Evolutionary conservation across 1,140 invertebrate species (phyloP), one percentile per base, ranked within the genome.

Genomic region (Fopius arisanus): DNA sequence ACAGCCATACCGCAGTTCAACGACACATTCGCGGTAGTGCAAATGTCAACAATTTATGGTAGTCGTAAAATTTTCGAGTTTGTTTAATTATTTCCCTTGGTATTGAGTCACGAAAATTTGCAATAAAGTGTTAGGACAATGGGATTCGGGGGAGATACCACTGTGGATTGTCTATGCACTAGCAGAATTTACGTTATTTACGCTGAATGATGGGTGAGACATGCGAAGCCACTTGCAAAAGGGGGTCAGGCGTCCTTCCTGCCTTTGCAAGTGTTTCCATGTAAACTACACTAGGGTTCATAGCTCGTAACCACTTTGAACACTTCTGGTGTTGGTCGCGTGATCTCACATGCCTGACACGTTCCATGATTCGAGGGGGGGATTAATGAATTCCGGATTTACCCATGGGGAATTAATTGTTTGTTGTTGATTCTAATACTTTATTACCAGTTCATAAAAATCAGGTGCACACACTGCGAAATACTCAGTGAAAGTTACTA

Each of bases 51-150:
- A 59, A 21, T 26, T 59, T 59, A 51, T 19, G 23, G 9, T 23
- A 37, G 43, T 16, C 2, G 43, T 16, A n/a, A 51, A 21, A 16
- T 51, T 21, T 40, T 21, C n/a, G 5, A 51, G 43, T 1, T 37
- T 51, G 23, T 59, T 59, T 59, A 26, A 59, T 59, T 26, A 28
- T 59, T 59, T 26, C 21, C 54, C 23, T 7, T 23, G 7, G 4
- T 59, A 59, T 59, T 59, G 54, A 59, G 54, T 28, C 54, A 59
- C 54, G 54, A 59, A 59, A 59, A 59, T 59, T 26, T 6, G 21
- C 19, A 59, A 59, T 26, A 26, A 59, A 59, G 23, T 28, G 23
- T 59, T 23, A 7, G 10, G 19, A 51, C 43, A 51, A 26, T 59
- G 23, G n/a, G 21, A 59, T 59, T 28, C 9, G 23, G 26, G 54